Evolutionary conservation across 2,797 vertebrate species (phyloP).

Genomic region (Pygocentrus nattereri): DNA sequence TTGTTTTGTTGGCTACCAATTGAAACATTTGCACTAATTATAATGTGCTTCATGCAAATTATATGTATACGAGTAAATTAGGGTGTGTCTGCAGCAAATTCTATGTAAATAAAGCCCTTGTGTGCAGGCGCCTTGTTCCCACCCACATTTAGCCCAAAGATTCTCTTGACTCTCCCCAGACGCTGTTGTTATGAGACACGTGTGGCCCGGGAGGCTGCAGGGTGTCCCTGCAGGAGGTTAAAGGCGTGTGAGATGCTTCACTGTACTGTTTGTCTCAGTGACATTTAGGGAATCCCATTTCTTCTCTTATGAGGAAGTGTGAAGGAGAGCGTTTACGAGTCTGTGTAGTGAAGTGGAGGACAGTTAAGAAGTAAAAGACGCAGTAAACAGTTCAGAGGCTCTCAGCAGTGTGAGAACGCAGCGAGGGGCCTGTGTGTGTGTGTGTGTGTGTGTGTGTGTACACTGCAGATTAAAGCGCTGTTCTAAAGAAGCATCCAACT

Average conservation of each 20-base stretch:
- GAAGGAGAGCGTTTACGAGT: background rate
- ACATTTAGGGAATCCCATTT: conserved; percentile 5
- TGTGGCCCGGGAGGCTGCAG: too few species aligned
- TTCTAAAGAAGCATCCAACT: conserved; percentile 64
- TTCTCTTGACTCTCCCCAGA: too few species aligned
- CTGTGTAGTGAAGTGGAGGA: conserved; percentile 26
- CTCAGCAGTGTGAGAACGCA: conserved; percentile 54
- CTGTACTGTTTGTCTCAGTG: background rate
- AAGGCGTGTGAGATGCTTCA: background rate
- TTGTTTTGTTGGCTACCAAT: too few species aligned
- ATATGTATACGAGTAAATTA: too few species aligned
- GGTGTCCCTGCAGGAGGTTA: background rate
- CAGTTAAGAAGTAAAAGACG: conserved; percentile 48
- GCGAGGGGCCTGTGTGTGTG: background rate
- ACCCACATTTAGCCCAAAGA: too few species aligned
- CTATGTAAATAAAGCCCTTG: too few species aligned
- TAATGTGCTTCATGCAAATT: too few species aligned
- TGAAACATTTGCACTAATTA: too few species aligned
- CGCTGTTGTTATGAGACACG: too few species aligned
- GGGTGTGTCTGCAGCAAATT: too few species aligned
- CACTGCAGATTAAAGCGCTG: background rate
- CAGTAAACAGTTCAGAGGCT: conserved; percentile 64
- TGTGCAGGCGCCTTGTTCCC: too few species aligned
- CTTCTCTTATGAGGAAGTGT: background rate
- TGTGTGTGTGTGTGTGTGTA: conserved; percentile 33